These are phyloP conservation scores for Silurus asotus DNA, from an alignment of 2,113 vertebrate genomes.

Conservation along the genomic window DNA sequence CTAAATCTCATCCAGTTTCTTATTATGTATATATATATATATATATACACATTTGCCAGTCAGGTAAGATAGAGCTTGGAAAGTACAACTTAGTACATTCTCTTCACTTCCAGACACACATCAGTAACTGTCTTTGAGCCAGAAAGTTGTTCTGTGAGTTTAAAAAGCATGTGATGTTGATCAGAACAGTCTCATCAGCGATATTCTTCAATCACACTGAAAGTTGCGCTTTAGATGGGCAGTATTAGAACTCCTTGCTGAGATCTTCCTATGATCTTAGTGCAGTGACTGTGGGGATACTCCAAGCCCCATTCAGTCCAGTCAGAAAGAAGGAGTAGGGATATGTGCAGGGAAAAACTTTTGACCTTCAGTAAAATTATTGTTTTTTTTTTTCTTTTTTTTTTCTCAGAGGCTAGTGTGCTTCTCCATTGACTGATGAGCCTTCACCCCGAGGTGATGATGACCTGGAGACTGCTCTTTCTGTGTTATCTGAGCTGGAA, in stretches of 20 bases:
- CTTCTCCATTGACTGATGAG: constrained; percentile 90
- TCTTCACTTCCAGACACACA: constrained; percentile 9
- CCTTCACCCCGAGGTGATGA: constrained; percentile 92
- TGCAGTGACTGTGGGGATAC: constrained; percentile 19
- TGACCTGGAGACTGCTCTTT: constrained; percentile 89
- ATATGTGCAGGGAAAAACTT: constrained; percentile 7
- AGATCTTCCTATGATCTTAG: constrained; percentile 33
- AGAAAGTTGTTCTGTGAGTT: constrained; percentile 1
- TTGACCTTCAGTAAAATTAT: background rate
- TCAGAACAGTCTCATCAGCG: background rate
- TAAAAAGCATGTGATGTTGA: background rate
- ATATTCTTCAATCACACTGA: constrained; percentile 4
- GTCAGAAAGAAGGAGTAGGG: constrained; percentile 15
- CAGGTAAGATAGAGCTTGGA: background rate
- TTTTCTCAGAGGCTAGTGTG: constrained; percentile 76
- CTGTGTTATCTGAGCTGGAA: constrained; percentile 94
- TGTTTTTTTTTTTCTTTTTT: constrained; percentile 9
- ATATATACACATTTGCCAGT: background rate
- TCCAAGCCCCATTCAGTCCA: constrained; percentile 38
- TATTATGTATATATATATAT: background rate
- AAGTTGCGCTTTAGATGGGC: background rate
- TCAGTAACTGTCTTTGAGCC: constrained; percentile 11
- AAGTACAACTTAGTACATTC: constrained; percentile 21
- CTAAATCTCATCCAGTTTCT: too few relatives aligned
- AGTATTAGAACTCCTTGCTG: background rate